These are phyloP conservation scores for Drosophila sturtevanti DNA, from an alignment of 1,140 invertebrate species.

Conservation along the genomic window DNA sequence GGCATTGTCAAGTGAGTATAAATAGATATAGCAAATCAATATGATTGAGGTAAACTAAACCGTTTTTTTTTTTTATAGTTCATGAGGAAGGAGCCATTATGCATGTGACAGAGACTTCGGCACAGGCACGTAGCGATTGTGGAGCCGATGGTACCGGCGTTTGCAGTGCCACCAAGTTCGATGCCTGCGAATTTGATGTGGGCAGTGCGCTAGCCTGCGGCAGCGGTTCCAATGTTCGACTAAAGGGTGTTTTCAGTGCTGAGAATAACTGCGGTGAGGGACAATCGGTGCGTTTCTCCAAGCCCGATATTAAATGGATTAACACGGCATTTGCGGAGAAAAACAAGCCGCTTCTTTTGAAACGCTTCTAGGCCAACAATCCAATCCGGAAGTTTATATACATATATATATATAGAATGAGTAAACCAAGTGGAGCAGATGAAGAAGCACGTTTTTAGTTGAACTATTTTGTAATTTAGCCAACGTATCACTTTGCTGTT, in stretches of 20 bases:
- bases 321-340: slow-evolving; percentile 71
- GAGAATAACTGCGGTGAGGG: slow-evolving; percentile 85
- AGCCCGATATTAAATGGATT: slow-evolving; percentile 80
- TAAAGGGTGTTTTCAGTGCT: slow-evolving; percentile 90
- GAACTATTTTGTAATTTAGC: slow-evolving; percentile 59
- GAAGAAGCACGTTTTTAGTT: slow-evolving; percentile 36
- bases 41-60: neutral
- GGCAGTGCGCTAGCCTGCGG: slow-evolving; percentile 91
- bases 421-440: slow-evolving; percentile 17
- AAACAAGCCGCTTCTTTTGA: slow-evolving; percentile 68
- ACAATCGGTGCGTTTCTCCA: slow-evolving; percentile 71
- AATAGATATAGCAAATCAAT: neutral
- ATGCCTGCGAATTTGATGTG: slow-evolving; percentile 88
- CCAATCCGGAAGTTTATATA: neutral
- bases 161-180: slow-evolving; percentile 84
- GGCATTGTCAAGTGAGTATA: slow-evolving; percentile 88
- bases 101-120: slow-evolving; percentile 88
- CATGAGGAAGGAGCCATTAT: slow-evolving; percentile 88
- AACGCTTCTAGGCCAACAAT: slow-evolving; percentile 54
- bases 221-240: slow-evolving; percentile 86
- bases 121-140: slow-evolving; percentile 78
- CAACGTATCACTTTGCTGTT: slow-evolving; percentile 42
- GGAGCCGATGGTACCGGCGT: slow-evolving; percentile 63
- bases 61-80: slow-evolving; percentile 74
- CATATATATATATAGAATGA: neutral